Evolutionary conservation across 2,113 vertebrate genomes (phyloP), one percentile per base, ranked within the genome.

Genomic region (Bujurquina vittata): DNA sequence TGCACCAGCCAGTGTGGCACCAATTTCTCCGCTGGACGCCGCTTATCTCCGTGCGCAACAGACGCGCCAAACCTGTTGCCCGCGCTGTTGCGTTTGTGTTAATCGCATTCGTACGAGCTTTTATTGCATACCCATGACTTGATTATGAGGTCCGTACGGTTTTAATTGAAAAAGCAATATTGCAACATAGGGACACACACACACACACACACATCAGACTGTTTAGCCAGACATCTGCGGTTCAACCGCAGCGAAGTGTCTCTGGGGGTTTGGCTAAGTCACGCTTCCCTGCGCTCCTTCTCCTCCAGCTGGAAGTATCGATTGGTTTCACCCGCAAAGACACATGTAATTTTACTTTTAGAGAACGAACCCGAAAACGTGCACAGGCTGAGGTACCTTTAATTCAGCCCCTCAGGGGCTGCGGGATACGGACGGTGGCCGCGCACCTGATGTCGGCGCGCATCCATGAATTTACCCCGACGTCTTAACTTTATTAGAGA

Each of bases 11-110:
- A 14, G 10, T 72, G 67, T 72, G 46, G 67, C 46, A 72, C 26
- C 46, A 54, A 29, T 33, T 72, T 72, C 67, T 52, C 46, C 17
- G 26, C 14, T 54, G 67, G 46, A 72, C 67, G 8, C 10, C 67
- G 67, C 46, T 80, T 67, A 29, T 67, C 80, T 43, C 29, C 7
- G 63, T 52, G 79, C 69, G 84, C 87, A 93, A 90, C 87, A 91
- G 91, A 93, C 85, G 87, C 82, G n/a, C 56, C 77, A 81, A 79
- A 90, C 92, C 90, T 93, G 90, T 92, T 90, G 88, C 90, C 56
- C 17, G 10, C 31, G 65, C 75, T 20, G 81, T 74, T 67, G 76
- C 62, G 4, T 35, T 22, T 56, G 37, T 49, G 74, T 83, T 59
- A 33, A 78, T 67, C 22, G 23, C 11, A 49, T 62, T 62, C 20